Evolutionary conservation across 2,888 invertebrate genomes (phyloP).

Genomic region (Acrocyrtus sp.): DNA sequence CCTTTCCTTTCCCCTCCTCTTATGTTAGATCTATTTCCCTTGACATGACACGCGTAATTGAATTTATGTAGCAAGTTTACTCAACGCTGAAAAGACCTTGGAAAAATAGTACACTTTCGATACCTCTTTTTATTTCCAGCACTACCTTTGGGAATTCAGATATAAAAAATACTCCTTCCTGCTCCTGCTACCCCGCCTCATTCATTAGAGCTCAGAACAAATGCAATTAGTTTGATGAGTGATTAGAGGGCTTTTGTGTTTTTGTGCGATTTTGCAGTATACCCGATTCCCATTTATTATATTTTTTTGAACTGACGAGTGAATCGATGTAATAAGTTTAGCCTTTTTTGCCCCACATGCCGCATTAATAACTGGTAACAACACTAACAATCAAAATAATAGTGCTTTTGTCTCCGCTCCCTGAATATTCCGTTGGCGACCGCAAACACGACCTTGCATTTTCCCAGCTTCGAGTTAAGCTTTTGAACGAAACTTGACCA

Average conservation of each 20-base stretch:
- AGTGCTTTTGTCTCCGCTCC: no score
- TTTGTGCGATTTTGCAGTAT: background rate
- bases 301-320: no score
- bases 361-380: no score
- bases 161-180: background rate
- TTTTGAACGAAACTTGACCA: background rate
- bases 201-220: background rate
- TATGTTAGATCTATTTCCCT: background rate
- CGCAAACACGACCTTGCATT: background rate
- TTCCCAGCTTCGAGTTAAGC: background rate
- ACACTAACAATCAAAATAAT: no score
- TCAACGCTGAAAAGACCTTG: no score
- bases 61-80: background rate
- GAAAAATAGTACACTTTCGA: no score
- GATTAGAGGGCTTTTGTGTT: background rate
- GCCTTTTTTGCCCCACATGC: no score
- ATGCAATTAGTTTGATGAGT: background rate
- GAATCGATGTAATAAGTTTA: no score
- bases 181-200: no score
- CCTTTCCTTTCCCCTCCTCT: background rate
- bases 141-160: background rate
- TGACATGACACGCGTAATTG: background rate
- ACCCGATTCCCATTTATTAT: no score
- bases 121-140: no score
- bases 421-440: background rate